A percentile compares a stretch with the other conserved stretches of the same genome.
These are phyloP conservation scores for Antheraea assamensis DNA, from an alignment of 2,888 invertebrate genomes.

Conservation along the genomic window DNA sequence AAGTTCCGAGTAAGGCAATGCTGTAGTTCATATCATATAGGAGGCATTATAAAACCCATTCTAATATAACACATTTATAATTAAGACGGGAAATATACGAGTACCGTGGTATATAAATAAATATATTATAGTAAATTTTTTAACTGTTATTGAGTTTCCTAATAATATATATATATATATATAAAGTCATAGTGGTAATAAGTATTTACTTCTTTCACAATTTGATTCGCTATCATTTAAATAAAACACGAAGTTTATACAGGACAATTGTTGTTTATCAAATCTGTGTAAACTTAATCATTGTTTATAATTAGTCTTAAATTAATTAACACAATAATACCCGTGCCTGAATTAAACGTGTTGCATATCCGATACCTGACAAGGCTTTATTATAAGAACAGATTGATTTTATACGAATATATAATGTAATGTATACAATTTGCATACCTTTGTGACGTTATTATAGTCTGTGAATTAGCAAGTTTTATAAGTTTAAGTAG, in stretches of 20 bases:
- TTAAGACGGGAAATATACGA: background rate
- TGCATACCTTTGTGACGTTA: background rate
- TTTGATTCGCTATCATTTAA: background rate
- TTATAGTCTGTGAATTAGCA: background rate
- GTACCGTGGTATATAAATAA: background rate
- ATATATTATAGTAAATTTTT: background rate
- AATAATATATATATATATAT: background rate
- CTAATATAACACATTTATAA: background rate
- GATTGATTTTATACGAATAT: background rate
- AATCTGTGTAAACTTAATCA: background rate
- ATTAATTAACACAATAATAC: background rate
- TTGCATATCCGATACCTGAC: background rate
- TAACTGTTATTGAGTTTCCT: background rate
- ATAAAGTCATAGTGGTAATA: background rate
- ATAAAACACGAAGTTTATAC: background rate
- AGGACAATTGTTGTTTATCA: background rate
- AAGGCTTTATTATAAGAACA: background rate
- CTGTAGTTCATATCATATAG: constrained; percentile 48
- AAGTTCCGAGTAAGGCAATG: constrained; percentile 60
- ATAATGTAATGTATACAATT: background rate
- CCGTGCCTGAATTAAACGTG: background rate
- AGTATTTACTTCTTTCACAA: background rate
- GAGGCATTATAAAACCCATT: background rate
- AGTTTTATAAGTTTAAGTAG: background rate
- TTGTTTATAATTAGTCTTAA: background rate